These are phyloP conservation scores for Sycophaga agraensis DNA, from an alignment of 1,140 invertebrate genomes.

Conservation along the genomic window DNA sequence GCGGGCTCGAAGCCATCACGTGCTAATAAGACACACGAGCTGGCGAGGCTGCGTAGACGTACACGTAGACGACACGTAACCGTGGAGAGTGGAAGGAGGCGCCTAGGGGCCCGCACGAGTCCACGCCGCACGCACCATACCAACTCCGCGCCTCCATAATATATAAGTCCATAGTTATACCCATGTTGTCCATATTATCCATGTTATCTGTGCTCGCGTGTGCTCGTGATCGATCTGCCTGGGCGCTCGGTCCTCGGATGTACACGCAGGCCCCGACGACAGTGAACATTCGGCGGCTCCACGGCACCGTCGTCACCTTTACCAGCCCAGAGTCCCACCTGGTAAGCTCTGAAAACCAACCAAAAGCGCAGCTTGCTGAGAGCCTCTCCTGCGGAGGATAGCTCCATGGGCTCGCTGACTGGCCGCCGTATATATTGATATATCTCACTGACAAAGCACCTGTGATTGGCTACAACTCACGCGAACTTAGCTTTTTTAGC, in stretches of 20 bases:
- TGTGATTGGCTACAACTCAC: constrained; percentile 51
- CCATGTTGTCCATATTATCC: constrained; percentile 44
- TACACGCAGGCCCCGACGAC: constrained; percentile 44
- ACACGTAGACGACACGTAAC: no score
- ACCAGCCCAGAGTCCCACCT: constrained; percentile 68
- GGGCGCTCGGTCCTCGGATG: constrained; percentile 36
- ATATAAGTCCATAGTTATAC: no score
- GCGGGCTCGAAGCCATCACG: no score
- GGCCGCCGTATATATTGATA: constrained; percentile 31
- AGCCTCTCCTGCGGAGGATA: constrained; percentile 41
- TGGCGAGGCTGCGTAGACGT: no score
- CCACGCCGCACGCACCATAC: no score
- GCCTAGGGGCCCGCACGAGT: no score
- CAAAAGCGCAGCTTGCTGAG: constrained; percentile 12
- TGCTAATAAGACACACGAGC: no score
- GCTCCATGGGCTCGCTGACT: constrained; percentile 43
- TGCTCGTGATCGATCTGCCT: constrained; percentile 38
- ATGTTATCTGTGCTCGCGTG: constrained; percentile 31
- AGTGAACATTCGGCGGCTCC: constrained; percentile 51
- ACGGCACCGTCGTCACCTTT: constrained; percentile 69
- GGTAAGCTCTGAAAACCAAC: constrained; percentile 55
- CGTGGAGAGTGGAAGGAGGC: neutral
- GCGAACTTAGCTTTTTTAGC: constrained; percentile 54
- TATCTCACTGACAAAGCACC: constrained; percentile 39
- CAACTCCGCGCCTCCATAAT: no score